Conservation (phyloP, 1,140 invertebrate genomes). For the Drosophila tsacasi region DNA sequence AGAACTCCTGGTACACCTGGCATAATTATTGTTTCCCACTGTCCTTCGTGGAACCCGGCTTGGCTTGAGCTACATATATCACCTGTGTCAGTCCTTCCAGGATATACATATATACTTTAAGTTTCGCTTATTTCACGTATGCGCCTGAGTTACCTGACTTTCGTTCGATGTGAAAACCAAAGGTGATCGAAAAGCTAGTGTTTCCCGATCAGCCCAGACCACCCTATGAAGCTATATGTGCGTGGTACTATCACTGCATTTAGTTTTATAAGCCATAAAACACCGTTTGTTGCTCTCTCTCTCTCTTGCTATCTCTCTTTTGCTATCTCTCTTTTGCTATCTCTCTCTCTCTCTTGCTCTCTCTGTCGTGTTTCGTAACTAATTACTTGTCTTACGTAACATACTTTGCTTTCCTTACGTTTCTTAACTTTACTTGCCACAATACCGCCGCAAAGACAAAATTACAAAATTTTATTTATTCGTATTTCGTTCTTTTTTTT, state of each 20-base stretch:
- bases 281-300: slow-evolving; percentile 12
- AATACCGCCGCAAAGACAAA: slow-evolving; percentile 23
- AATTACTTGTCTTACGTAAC: slow-evolving; percentile 28
- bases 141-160: slow-evolving; percentile 14
- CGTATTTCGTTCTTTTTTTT: slow-evolving; percentile 65
- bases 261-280: slow-evolving; percentile 8
- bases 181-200: slow-evolving; percentile 22
- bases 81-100: background rate
- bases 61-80: background rate
- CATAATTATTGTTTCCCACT: background rate
- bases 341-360: slow-evolving; percentile 13
- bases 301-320: background rate
- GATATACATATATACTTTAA: slow-evolving; percentile 7
- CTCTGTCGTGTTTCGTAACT: slow-evolving; percentile 39
- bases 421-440: slow-evolving; percentile 30
- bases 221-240: slow-evolving; percentile 15
- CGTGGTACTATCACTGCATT: background rate
- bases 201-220: background rate
- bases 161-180: slow-evolving; percentile 1
- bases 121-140: slow-evolving; percentile 11
- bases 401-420: slow-evolving; percentile 29
- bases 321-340: slow-evolving; percentile 20
- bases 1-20: background rate
- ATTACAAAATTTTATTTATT: slow-evolving; percentile 69
- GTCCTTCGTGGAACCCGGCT: background rate